A percentile compares a stretch with the other conserved stretches of the same genome.
phyloP scores from a whole-genome alignment of 2,888 invertebrate genomes.

The Linnaemya vulpina region DNA sequence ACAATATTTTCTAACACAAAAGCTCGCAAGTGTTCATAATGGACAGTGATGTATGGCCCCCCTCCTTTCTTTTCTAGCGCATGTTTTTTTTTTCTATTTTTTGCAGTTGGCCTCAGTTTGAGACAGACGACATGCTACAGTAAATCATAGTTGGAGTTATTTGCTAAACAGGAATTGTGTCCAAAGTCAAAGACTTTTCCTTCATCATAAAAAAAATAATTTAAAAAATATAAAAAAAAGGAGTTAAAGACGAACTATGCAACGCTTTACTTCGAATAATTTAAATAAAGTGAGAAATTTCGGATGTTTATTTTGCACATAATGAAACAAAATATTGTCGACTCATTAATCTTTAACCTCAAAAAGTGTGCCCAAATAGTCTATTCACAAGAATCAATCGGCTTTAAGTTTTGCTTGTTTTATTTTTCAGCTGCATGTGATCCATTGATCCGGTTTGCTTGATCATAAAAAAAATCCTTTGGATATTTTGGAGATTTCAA shows the following conservation, averaged over 20 bases:
- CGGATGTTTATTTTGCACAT: no score
- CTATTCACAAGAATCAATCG: no score
- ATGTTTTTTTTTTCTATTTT: background rate
- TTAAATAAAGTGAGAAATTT: background rate
- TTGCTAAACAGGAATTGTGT: slow-evolving; percentile 27
- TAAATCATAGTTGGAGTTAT: slow-evolving; percentile 60
- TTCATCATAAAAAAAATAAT: no score
- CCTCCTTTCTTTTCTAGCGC: background rate
- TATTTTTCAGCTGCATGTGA: no score
- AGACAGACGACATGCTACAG: slow-evolving; percentile 50
- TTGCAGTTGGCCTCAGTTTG: slow-evolving; percentile 25
- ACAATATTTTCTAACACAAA: slow-evolving; percentile 18
- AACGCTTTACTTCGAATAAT: background rate
- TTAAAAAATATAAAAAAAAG: background rate
- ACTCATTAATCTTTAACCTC: no score
- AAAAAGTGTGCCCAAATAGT: no score
- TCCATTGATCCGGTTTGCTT: no score
- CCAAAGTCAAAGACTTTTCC: slow-evolving; percentile 41
- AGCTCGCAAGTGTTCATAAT: slow-evolving; percentile 31
- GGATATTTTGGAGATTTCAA: no score
- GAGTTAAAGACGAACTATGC: background rate
- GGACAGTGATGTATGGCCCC: slow-evolving; percentile 69
- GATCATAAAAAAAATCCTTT: no score
- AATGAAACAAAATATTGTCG: no score
- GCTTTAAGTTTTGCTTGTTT: no score